Conservation (phyloP, 1,140 invertebrate genomes). For the Bombus balteatus region DNA sequence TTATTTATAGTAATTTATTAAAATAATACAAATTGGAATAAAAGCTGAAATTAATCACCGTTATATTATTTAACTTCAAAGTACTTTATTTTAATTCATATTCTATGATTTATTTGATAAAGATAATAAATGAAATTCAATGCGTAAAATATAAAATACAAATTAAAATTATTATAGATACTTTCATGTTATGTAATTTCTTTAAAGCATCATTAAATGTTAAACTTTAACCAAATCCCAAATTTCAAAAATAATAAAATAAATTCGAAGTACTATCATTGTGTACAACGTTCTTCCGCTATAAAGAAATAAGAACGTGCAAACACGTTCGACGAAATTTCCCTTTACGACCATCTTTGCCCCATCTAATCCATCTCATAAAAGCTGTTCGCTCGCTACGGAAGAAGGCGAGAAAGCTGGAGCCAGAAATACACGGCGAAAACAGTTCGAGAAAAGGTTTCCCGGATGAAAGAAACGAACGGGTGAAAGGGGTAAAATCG, state of each 20-base stretch:
- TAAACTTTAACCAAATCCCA: neutral
- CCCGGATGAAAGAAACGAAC: slow-evolving; percentile 48
- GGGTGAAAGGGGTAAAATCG: slow-evolving; percentile 31
- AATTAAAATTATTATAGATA: too few relatives aligned
- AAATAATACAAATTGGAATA: too few relatives aligned
- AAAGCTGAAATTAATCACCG: too few relatives aligned
- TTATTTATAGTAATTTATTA: too few relatives aligned
- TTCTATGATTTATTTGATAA: too few relatives aligned
- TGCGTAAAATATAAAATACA: too few relatives aligned
- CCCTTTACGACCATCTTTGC: slow-evolving; percentile 58
- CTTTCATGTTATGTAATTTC: too few relatives aligned
- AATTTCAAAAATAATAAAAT: neutral
- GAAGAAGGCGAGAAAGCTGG: neutral
- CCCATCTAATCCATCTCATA: slow-evolving; percentile 54
- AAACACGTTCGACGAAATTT: slow-evolving; percentile 57
- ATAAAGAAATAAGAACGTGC: neutral
- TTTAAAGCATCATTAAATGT: too few relatives aligned
- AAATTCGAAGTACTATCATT: neutral
- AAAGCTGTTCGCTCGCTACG: slow-evolving; percentile 11
- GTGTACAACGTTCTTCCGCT: neutral
- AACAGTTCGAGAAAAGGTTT: slow-evolving; percentile 24
- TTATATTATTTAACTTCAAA: too few relatives aligned
- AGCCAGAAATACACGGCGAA: neutral
- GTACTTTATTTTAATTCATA: too few relatives aligned
- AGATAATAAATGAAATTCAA: too few relatives aligned